Percentiles rank a stretch among this genome's conserved stretches.
These are phyloP conservation scores for Tetranychus piercei DNA, from an alignment of 2,888 invertebrate species.

Conservation along the genomic window DNA sequence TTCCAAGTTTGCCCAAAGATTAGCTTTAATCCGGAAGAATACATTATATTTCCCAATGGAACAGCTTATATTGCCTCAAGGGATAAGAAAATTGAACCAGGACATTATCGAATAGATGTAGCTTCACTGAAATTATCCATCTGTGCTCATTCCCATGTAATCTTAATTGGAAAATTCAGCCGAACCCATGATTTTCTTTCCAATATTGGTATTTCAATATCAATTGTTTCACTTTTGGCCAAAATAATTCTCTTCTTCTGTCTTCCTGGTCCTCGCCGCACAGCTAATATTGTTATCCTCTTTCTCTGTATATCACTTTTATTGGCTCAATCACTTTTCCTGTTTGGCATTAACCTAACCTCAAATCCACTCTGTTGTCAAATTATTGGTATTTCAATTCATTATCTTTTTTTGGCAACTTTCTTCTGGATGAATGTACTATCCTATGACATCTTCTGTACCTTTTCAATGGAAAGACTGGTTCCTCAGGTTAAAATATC, in stretches of 20 bases:
- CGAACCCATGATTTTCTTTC: slow-evolving; percentile 23
- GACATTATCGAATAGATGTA: slow-evolving; percentile 8
- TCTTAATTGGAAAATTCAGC: slow-evolving; percentile 13
- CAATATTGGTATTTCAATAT: slow-evolving; percentile 28
- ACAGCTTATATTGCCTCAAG: neutral
- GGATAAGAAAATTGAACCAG: neutral
- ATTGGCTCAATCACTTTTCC: slow-evolving; percentile 29
- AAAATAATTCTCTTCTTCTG: slow-evolving; percentile 28
- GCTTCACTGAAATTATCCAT: slow-evolving; percentile 5
- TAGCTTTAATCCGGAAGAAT: slow-evolving; percentile 7
- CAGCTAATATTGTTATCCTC: slow-evolving; percentile 29
- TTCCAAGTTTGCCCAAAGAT: slow-evolving; percentile 9
- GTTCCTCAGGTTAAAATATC: neutral
- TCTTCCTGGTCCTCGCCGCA: slow-evolving; percentile 27
- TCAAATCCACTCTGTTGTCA: slow-evolving; percentile 22
- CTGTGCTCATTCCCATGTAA: neutral
- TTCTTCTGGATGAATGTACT: slow-evolving; percentile 33
- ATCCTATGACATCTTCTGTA: slow-evolving; percentile 31
- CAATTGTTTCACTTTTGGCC: slow-evolving; percentile 27
- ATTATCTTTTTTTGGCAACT: slow-evolving; percentile 30
- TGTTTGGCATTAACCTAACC: slow-evolving; percentile 24
- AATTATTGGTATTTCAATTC: slow-evolving; percentile 28
- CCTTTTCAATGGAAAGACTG: slow-evolving; percentile 26
- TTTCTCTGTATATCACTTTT: slow-evolving; percentile 29
- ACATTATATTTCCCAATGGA: slow-evolving; percentile 14